Base-by-base conservation (phyloP, 2,888 invertebrate genomes). In the Temnothorax unifasciatus region DNA sequence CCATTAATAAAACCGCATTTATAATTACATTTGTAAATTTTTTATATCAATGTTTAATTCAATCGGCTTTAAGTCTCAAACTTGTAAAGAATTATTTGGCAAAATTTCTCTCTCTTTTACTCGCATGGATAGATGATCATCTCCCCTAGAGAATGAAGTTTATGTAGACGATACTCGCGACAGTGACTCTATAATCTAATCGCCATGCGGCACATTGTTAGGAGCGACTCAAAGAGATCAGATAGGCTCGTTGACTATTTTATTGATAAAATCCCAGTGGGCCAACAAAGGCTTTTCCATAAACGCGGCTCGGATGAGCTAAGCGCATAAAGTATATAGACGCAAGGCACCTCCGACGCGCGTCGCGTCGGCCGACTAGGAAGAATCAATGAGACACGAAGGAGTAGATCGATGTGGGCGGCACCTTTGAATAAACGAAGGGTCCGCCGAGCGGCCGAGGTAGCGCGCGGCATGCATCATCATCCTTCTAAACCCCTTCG, bases 361-460 rank as follows among this genome's bases (percentile, higher is more conserved):
- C 44, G 25, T 38, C 25, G 21, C 29, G 29, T 29, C 3, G 38
- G 21, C 8, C 38, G 41, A 41, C 54, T 82, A 47, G 81, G 59
- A 84, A 77, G 86, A 90, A 88, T 90, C 89, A 90, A 89, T 91
- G 89, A 87, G 86, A 89, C 82, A 85, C 82, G 82, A 86, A 63
- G 79, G 85, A 76, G 76, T 83, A 88, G 88, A 91, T 90, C 88
- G 90, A 90, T 89, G 88, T 88, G 86, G 90, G 87, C 91, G 90
- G 91, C 86, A 76, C 69, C 91, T 90, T 91, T 91, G 87, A 88
- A 47, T 52, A 86, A 88, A 90, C 85, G 88, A 85, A 84, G 84
- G 73, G 83, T 54, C 68, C 83, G 29, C 29, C 29, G 29, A 29
- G 29, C 29, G 29, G 29, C 3, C 29, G 85, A 88, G 87, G 87